phyloP scores from a whole-genome alignment of 2,113 vertebrate species.

The Ia io region DNA sequence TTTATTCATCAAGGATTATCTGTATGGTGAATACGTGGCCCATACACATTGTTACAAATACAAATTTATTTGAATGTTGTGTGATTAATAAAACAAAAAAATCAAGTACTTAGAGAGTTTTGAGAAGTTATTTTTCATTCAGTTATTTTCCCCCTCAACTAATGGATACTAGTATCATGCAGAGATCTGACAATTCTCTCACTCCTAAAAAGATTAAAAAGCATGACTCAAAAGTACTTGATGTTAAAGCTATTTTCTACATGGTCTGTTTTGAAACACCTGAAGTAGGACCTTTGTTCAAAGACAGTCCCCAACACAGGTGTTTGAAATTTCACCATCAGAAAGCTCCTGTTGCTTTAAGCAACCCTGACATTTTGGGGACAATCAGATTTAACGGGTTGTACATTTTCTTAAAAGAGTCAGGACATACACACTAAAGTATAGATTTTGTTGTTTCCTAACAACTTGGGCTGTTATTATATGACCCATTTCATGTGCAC shows the following conservation, averaged over 20 bases:
- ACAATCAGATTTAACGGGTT: background rate
- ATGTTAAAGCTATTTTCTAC: background rate
- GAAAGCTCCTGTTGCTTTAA: background rate
- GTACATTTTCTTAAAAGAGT: background rate
- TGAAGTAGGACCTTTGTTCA: slow-evolving; percentile 6
- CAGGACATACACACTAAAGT: background rate
- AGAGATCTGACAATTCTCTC: background rate
- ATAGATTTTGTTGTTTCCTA: background rate
- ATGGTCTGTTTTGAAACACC: background rate
- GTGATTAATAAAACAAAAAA: background rate
- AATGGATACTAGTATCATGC: background rate
- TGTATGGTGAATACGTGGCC: background rate
- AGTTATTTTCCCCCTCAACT: background rate
- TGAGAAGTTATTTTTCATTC: background rate
- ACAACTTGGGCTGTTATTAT: background rate
- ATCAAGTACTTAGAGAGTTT: background rate
- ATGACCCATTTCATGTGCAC: background rate
- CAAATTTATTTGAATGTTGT: background rate
- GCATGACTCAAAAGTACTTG: background rate
- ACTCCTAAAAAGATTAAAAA: background rate
- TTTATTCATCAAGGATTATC: background rate
- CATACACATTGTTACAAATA: background rate
- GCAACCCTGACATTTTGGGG: background rate
- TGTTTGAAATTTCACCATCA: slow-evolving; percentile 2
- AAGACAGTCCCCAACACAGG: background rate